Conservation (phyloP, 2,888 invertebrate genomes). For the Hyppa rectilinea region DNA sequence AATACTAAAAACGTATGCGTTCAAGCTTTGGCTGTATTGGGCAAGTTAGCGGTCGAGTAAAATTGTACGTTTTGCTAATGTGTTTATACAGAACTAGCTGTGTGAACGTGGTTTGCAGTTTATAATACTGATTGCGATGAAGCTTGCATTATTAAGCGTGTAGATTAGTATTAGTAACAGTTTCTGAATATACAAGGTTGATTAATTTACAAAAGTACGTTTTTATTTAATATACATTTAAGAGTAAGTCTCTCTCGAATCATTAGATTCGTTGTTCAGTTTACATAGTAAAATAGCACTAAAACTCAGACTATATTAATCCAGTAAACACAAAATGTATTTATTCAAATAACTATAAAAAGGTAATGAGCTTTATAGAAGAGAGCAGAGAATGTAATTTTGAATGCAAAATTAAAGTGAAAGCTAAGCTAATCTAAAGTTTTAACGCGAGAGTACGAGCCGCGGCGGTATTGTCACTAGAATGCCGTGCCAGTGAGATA, state of each 20-base stretch:
- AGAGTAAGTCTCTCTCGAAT: conserved; percentile 4
- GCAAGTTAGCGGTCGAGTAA: conserved; percentile 15
- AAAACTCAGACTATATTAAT: conserved; percentile 31
- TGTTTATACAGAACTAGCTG: conserved; percentile 28
- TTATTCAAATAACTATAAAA: conserved; percentile 37
- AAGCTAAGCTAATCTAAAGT: conserved; percentile 45
- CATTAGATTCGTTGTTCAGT: conserved; percentile 16
- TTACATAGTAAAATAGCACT: conserved; percentile 29
- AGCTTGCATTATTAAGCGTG: conserved; percentile 19
- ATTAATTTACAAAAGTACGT: conserved; percentile 3
- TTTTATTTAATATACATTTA: background rate
- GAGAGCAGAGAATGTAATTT: conserved; percentile 14
- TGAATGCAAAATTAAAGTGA: conserved; percentile 34
- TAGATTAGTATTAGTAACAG: conserved; percentile 7
- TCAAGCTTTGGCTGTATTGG: conserved; percentile 17
- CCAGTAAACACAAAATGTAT: conserved; percentile 33
- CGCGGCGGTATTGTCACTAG: conserved; percentile 25
- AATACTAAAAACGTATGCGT: conserved; percentile 35
- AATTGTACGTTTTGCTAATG: conserved; percentile 13
- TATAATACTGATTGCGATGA: conserved; percentile 9
- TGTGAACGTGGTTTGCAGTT: conserved; percentile 26
- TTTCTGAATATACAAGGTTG: background rate
- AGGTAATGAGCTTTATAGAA: conserved; percentile 30
- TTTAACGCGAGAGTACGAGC: conserved; percentile 22
- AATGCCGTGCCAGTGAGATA: conserved; percentile 26